Evolutionary conservation across 2,113 vertebrate genomes (phyloP).

Genomic region (Tretioscincus oriximinensis): DNA sequence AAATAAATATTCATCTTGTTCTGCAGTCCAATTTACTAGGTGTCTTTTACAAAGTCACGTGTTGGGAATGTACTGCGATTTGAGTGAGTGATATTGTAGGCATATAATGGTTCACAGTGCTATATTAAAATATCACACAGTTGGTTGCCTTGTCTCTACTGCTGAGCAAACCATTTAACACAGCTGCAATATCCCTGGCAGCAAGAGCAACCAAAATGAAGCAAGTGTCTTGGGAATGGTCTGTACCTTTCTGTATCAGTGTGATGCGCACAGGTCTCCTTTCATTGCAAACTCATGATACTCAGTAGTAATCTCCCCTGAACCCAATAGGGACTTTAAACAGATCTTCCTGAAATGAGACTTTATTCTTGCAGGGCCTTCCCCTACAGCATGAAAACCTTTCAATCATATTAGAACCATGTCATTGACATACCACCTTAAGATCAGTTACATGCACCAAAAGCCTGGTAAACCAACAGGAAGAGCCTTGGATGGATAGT

Average conservation of each 20-base stretch:
- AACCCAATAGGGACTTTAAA: neutral
- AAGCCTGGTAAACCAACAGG: neutral
- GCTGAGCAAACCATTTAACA: neutral
- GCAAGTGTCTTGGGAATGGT: neutral
- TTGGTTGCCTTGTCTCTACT: neutral
- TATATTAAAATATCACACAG: neutral
- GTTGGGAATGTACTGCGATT: neutral
- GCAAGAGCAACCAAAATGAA: neutral
- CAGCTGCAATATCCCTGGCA: neutral
- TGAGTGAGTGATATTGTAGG: neutral
- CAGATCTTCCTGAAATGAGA: neutral
- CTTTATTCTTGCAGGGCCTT: neutral
- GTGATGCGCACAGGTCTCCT: neutral
- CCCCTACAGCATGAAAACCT: too few relatives aligned
- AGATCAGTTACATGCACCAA: neutral
- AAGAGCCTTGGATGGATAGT: too few relatives aligned
- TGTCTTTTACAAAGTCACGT: too few relatives aligned
- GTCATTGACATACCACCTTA: neutral
- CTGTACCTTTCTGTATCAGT: neutral
- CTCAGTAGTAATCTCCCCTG: neutral
- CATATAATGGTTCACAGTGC: neutral
- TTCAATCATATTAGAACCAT: neutral
- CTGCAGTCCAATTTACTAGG: too few relatives aligned
- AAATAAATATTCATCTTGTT: too few relatives aligned
- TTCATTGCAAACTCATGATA: neutral